A percentile compares a stretch with the other conserved stretches of the same genome.
Conservation (phyloP, 2,797 vertebrate species). For the Cynodonichthys magdalenae region DNA sequence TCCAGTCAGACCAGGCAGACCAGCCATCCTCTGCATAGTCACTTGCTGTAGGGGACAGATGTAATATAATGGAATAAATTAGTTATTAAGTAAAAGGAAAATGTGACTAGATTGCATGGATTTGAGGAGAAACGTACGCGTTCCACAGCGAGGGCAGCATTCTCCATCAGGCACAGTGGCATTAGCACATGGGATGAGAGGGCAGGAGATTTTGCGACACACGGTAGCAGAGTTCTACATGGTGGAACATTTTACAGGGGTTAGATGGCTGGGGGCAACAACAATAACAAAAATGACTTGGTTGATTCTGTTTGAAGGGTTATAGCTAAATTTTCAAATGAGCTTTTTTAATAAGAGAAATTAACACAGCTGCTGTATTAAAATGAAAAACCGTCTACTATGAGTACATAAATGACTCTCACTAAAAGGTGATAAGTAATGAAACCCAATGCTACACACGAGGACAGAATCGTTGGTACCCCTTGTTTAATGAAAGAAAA, state of each 20-base stretch:
- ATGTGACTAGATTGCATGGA: background rate
- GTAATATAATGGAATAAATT: background rate
- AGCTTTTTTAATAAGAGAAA: conserved; percentile 50
- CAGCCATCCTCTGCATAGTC: conserved; percentile 90
- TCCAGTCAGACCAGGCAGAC: conserved; percentile 99
- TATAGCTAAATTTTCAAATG: conserved; percentile 54
- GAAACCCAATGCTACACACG: conserved; percentile 17
- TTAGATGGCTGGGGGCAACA: conserved; percentile 21
- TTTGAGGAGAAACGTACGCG: conserved; percentile 79
- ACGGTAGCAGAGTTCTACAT: conserved; percentile 92
- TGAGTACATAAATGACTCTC: conserved; percentile 16
- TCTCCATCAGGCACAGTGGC: conserved; percentile 96
- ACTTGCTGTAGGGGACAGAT: conserved; percentile 73
- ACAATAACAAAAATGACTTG: conserved; percentile 18
- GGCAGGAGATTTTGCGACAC: conserved; percentile 96
- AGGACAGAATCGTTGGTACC: no score
- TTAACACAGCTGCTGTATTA: conserved; percentile 42
- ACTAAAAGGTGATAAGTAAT: conserved; percentile 3
- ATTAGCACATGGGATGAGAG: conserved; percentile 93
- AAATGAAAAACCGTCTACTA: no score
- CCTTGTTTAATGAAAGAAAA: no score
- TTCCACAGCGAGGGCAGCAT: conserved; percentile 93
- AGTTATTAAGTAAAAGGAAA: background rate
- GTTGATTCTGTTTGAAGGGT: conserved; percentile 49
- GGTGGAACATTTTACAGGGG: conserved; percentile 42